A percentile compares a stretch with the other conserved stretches of the same genome.
phyloP scores from a whole-genome alignment of 2,113 vertebrate species.

The Rhombomys opimus region DNA sequence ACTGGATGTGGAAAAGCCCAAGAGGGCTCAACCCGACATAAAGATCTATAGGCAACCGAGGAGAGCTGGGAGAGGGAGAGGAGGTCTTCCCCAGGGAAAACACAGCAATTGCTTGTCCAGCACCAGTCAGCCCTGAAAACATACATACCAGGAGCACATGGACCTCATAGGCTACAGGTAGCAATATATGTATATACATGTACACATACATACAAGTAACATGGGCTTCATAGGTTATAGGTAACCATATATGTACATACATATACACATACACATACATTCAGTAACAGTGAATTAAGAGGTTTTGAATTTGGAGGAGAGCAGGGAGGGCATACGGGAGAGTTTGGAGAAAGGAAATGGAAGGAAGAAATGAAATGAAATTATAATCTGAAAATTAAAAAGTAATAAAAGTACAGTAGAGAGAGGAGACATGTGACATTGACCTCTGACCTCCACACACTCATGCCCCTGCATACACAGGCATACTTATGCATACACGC shows the following conservation, averaged over 20 bases:
- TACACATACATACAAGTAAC: background rate
- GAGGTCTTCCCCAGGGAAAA: background rate
- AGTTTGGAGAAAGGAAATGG: background rate
- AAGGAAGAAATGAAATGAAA: background rate
- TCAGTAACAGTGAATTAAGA: background rate
- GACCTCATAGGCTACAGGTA: background rate
- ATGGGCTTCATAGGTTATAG: no score
- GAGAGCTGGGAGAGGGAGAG: background rate
- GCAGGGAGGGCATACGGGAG: background rate
- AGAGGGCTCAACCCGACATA: background rate
- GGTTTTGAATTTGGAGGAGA: background rate
- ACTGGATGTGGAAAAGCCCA: background rate
- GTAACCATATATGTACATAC: background rate
- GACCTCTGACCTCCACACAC: background rate
- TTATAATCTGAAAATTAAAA: background rate
- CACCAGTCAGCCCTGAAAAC: background rate
- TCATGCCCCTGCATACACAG: background rate
- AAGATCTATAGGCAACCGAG: background rate
- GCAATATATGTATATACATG: background rate
- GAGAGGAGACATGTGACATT: background rate
- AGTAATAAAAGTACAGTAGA: background rate
- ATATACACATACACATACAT: background rate
- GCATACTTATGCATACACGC: background rate
- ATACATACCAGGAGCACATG: background rate
- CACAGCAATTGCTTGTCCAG: background rate